phyloP scores from a whole-genome alignment of 2,797 vertebrate genomes.

The Takifugu ocellatus region DNA sequence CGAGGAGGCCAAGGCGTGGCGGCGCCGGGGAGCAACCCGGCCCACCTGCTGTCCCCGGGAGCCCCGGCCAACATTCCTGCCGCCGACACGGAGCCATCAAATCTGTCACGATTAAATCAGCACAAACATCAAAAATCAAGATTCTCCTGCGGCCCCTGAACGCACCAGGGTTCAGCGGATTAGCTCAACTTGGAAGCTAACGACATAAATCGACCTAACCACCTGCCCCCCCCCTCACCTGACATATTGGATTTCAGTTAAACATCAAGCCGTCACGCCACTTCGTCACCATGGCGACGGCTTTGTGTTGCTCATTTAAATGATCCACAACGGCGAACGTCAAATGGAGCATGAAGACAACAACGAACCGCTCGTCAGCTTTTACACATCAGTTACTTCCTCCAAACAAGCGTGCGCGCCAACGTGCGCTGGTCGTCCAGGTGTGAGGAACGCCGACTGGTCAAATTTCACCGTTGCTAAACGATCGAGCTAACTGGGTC shows the following conservation, averaged over 20 bases:
- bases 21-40: conserved; percentile 30
- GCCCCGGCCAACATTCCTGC: conserved; percentile 46
- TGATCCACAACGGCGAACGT: conserved; percentile 20
- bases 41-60: conserved; percentile 49
- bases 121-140: too few relatives aligned
- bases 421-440: background rate
- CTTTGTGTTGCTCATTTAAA: conserved; percentile 8
- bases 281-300: conserved; percentile 12
- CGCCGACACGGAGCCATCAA: background rate
- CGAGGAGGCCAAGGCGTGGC: conserved; percentile 62
- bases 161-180: too few relatives aligned
- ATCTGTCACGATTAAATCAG: too few relatives aligned
- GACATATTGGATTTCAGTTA: conserved; percentile 14
- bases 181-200: too few relatives aligned
- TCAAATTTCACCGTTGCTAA: background rate
- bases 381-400: background rate
- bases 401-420: background rate
- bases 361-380: background rate
- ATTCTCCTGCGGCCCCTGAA: too few relatives aligned
- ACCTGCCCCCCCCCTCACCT: too few relatives aligned
- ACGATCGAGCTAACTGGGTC: too few relatives aligned
- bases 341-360: conserved; percentile 31
- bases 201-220: too few relatives aligned
- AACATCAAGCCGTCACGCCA: conserved; percentile 21
- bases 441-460: background rate